These are phyloP conservation scores for Bombus ignitus DNA, from an alignment of 1,140 invertebrate genomes.

Conservation along the genomic window DNA sequence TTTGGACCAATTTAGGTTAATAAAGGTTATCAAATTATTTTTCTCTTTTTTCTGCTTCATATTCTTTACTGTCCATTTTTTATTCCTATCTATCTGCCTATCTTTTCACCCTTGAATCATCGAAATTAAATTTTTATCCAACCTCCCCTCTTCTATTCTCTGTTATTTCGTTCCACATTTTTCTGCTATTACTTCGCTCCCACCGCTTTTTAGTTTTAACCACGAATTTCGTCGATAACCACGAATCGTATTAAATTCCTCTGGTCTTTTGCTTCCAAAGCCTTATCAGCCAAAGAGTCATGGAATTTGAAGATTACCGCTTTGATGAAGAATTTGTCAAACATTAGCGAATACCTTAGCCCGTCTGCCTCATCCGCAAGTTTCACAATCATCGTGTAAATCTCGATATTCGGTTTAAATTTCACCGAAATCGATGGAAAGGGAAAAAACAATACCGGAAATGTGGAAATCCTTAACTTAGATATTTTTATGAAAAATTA, in stretches of 20 bases:
- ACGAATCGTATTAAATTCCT: slow-evolving; percentile 32
- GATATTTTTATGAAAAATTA: no score
- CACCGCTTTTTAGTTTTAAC: not conserved
- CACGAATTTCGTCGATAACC: slow-evolving; percentile 36
- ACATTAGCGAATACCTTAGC: not conserved
- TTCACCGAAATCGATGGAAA: no score
- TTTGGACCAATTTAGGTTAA: not conserved
- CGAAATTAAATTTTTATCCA: slow-evolving; percentile 75
- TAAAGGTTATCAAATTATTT: not conserved
- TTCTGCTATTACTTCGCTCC: slow-evolving; percentile 13
- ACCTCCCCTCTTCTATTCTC: slow-evolving; percentile 27
- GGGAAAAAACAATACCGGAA: no score
- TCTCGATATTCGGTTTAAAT: no score
- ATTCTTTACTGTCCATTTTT: not conserved
- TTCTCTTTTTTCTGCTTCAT: not conserved
- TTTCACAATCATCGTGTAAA: no score
- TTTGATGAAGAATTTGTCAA: not conserved
- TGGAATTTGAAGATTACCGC: not conserved
- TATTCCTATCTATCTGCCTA: not conserved
- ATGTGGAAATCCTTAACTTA: no score
- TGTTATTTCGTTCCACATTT: slow-evolving; percentile 14
- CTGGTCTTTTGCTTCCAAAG: not conserved
- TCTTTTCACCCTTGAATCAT: slow-evolving; percentile 41
- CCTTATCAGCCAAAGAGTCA: not conserved
- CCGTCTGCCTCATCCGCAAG: not conserved